phyloP scores from a whole-genome alignment of 2,888 invertebrate genomes.

The Hypolimnas misippus region DNA sequence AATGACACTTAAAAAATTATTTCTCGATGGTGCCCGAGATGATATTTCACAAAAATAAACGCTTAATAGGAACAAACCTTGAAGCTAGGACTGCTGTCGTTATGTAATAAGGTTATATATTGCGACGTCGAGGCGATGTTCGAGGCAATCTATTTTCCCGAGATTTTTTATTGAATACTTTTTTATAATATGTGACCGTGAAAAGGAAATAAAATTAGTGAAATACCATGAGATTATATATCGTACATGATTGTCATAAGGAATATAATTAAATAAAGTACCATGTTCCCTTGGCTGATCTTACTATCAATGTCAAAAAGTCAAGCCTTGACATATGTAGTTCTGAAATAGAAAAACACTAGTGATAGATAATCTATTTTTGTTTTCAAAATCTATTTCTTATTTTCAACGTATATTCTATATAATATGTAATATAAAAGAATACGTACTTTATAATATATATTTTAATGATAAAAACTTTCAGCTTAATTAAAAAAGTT shows the following conservation, averaged over 20 bases:
- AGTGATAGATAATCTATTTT: background rate
- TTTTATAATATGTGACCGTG: constrained; percentile 28
- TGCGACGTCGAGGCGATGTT: constrained; percentile 22
- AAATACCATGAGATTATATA: background rate
- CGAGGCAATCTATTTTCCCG: constrained; percentile 35
- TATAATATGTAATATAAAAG: too few relatives aligned
- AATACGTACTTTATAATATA: too few relatives aligned
- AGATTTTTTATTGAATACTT: constrained; percentile 32
- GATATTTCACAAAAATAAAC: background rate
- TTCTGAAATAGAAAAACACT: background rate
- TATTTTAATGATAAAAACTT: too few relatives aligned
- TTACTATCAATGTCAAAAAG: too few relatives aligned
- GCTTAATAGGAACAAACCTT: constrained; percentile 12
- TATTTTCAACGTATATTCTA: too few relatives aligned
- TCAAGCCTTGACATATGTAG: background rate
- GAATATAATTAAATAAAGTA: too few relatives aligned
- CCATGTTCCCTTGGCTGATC: too few relatives aligned
- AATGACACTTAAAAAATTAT: too few relatives aligned
- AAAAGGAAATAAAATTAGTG: constrained; percentile 6
- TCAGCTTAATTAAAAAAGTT: too few relatives aligned
- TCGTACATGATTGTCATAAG: too few relatives aligned
- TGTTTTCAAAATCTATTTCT: background rate
- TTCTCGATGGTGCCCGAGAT: too few relatives aligned
- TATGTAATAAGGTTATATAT: constrained; percentile 34
- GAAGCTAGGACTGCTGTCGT: constrained; percentile 12